A percentile compares a stretch with the other conserved stretches of the same genome.
These are phyloP conservation scores for Pleuronectes platessa DNA, from an alignment of 2,113 vertebrate species.

Conservation along the genomic window DNA sequence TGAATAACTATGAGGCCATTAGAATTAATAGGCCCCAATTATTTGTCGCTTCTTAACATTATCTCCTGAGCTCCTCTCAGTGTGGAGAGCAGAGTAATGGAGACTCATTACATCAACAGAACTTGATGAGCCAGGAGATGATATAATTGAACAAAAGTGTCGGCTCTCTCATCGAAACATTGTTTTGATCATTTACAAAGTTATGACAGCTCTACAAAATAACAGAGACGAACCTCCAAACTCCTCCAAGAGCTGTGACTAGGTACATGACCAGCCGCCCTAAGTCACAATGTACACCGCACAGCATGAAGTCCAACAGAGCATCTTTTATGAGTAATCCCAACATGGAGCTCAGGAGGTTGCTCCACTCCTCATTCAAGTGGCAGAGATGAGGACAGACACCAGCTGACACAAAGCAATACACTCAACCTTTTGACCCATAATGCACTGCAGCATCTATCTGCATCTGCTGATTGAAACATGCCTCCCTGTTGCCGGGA, in stretches of 20 bases:
- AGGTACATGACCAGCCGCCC: too few species aligned
- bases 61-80: slow-evolving; percentile 28
- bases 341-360: slow-evolving; percentile 25
- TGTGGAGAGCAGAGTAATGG: slow-evolving; percentile 1
- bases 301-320: slow-evolving; percentile 2
- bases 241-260: not conserved
- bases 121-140: not conserved
- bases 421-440: slow-evolving; percentile 61
- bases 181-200: not conserved
- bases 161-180: not conserved
- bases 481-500: slow-evolving; percentile 35
- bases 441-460: slow-evolving; percentile 31
- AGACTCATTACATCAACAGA: too few species aligned
- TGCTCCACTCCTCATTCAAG: slow-evolving; percentile 15
- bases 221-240: not conserved
- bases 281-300: not conserved
- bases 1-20: not conserved
- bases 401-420: slow-evolving; percentile 39
- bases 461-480: slow-evolving; percentile 72
- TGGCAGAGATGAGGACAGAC: slow-evolving; percentile 24
- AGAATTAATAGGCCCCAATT: too few species aligned
- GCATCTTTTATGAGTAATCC: slow-evolving; percentile 2
- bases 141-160: slow-evolving; percentile 5
- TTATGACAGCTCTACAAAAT: not conserved
- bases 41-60: too few species aligned